Evolutionary conservation across 2,888 invertebrate genomes (phyloP), one percentile per base, ranked within the genome.

Genomic region (Leuctra nigra): DNA sequence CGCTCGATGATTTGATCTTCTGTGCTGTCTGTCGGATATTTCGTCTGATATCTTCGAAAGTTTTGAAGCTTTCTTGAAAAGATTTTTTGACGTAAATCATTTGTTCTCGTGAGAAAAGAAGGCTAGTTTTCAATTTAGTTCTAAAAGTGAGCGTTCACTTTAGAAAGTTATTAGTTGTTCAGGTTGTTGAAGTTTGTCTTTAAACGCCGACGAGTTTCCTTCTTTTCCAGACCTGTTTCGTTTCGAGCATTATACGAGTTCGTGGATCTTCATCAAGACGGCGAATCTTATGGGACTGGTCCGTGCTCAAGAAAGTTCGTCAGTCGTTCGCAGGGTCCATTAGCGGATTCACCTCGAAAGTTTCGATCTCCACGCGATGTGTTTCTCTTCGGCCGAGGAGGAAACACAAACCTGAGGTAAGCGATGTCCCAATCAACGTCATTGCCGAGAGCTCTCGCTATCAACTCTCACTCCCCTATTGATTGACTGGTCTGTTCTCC

Each of bases 171-270:
- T 6, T 4, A 36, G 4, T 36, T 56, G 68, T 69, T n/a, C 69
- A n/a, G n/a, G n/a, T n/a, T n/a, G n/a, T n/a, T n/a, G n/a, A n/a
- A n/a, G n/a, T n/a, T n/a, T n/a, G n/a, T n/a, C n/a, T n/a, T n/a
- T n/a, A n/a, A n/a, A n/a, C n/a, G n/a, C n/a, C n/a, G n/a, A n/a
- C n/a, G n/a, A n/a, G n/a, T n/a, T n/a, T 9, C 7, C 38, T 38
- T n/a, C 20, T 41, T 23, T 23, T 20, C n/a, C 44, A 91, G 91
- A 66, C 89, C 91, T 0, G 82, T 92, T 47, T 83, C 85, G 65
- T 92, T 91, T 70, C 86, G 87, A 68, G 84, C 91, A 0, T 79
- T 89, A 23, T 92, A 91, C 72, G 92, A 92, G 71, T 92, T 92
- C 68, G 91, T 92, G 39, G 91, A 91, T 69, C 75, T 91, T 7